Percentiles rank a stretch among this genome's conserved stretches.
These are phyloP conservation scores for Alfaro cultratus DNA, from an alignment of 2,797 vertebrate genomes.

Conservation along the genomic window DNA sequence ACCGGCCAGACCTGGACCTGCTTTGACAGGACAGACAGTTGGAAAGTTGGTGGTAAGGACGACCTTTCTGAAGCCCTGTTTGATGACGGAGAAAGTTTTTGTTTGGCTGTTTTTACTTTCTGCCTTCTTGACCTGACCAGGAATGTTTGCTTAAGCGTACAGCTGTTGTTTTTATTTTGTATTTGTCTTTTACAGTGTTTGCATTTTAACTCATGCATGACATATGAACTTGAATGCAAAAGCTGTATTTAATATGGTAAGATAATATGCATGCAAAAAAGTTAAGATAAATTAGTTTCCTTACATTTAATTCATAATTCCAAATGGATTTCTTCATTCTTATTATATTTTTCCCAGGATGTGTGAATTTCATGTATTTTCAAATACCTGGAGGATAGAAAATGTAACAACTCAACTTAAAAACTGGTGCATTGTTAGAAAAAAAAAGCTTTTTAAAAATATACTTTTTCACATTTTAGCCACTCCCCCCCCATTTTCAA, in stretches of 20 bases:
- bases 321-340: neutral
- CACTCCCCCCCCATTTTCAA: neutral
- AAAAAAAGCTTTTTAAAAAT: neutral
- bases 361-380: neutral
- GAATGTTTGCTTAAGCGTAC: neutral
- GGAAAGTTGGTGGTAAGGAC: constrained; percentile 37
- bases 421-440: neutral
- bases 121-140: neutral
- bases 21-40: neutral
- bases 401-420: neutral
- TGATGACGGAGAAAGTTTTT: neutral
- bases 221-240: neutral
- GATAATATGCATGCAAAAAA: neutral
- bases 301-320: neutral
- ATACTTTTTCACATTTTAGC: neutral
- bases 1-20: neutral
- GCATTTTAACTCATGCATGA: neutral
- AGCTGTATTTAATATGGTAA: neutral
- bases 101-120: neutral
- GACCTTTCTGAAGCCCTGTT: neutral
- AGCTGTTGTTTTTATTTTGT: neutral
- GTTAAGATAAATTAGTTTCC: neutral
- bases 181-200: neutral
- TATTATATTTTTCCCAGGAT: neutral
- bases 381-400: neutral